Percentiles rank a stretch among this genome's conserved stretches.
Conservation (phyloP, 2,797 vertebrate species). For the Rachycentron canadum region DNA sequence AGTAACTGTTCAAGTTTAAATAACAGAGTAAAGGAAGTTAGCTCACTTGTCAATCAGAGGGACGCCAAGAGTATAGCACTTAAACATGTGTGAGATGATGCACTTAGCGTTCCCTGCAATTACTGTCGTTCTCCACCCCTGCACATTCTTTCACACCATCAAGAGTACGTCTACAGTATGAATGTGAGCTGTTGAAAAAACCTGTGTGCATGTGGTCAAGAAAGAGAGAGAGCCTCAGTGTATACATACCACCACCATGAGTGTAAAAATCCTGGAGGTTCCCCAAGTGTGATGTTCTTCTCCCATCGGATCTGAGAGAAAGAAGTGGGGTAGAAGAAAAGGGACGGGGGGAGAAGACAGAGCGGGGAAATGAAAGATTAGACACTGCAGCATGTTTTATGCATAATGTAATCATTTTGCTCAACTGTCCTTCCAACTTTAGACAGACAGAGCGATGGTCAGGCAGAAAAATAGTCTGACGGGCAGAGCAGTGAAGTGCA, state of each 20-base stretch:
- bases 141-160: slow-evolving; percentile 65
- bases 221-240: slow-evolving; percentile 5
- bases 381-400: slow-evolving; percentile 74
- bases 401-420: slow-evolving; percentile 75
- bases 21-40: slow-evolving; percentile 53
- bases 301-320: slow-evolving; percentile 93
- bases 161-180: slow-evolving; percentile 54
- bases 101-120: slow-evolving; percentile 77
- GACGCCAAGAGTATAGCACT: slow-evolving; percentile 56
- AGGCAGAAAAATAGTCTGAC: slow-evolving; percentile 51
- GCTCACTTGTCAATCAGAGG: slow-evolving; percentile 70
- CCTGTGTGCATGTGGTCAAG: slow-evolving; percentile 37
- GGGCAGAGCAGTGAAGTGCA: slow-evolving; percentile 38
- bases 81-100: slow-evolving; percentile 74
- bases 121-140: slow-evolving; percentile 68
- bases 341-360: slow-evolving; percentile 43
- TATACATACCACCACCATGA: slow-evolving; percentile 96
- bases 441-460: slow-evolving; percentile 50
- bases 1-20: slow-evolving; percentile 26
- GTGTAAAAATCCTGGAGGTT: slow-evolving; percentile 95
- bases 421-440: slow-evolving; percentile 64
- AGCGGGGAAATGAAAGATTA: slow-evolving; percentile 64
- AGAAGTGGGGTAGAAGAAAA: slow-evolving; percentile 17
- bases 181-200: slow-evolving; percentile 43
- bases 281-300: slow-evolving; percentile 95